Evolutionary conservation across 2,113 vertebrate genomes (phyloP), one percentile per base, ranked within the genome.

Genomic region (Entomyzon cyanotis): DNA sequence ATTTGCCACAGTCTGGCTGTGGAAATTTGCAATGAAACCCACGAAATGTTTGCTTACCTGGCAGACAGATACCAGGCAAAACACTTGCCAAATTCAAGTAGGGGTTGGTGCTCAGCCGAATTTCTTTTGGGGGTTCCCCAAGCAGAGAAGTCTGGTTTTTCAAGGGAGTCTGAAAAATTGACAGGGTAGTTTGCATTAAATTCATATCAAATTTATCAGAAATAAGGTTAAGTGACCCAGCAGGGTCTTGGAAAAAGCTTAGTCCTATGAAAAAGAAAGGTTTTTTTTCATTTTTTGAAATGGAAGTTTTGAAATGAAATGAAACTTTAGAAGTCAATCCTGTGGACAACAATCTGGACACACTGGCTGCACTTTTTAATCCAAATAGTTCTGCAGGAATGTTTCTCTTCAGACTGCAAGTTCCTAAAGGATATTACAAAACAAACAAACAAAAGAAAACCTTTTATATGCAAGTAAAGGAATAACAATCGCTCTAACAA

Each of bases 21-120:
- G 62, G 64, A 55, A 71, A 70, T 9, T 37, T 52, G 52, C n/a
- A 42, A 30, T 1, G 37, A 53, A 62, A 75, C 3, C 37, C 4
- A 4, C 12, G 20, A 20, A 47, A 24, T 5, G 39, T 58, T 55
- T 71, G 87, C 97, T 97, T 83, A 98, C 99, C 97, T 97, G 99
- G 98, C 89, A 99, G 97, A 60, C 98, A 98, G 33, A 99, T 96
- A 35, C 99, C 98, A 75, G 99, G 99, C 95, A 99, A 96, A 44
- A 99, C 99, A 46, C 99, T 99, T 49, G 99, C 99, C 97, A 99
- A 84, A 95, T 99, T 99, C 97, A 99, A 97, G 95, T 99, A 99
- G 5, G 99, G 99, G 95, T 99, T 99, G 70, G 98, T 99, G 77
- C 99, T 99, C 25, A 99, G 98, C 37, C 98, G 98, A 31, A 99